Base-by-base conservation (phyloP, 2,888 invertebrate species). In the Agriopis leucophaearia region DNA sequence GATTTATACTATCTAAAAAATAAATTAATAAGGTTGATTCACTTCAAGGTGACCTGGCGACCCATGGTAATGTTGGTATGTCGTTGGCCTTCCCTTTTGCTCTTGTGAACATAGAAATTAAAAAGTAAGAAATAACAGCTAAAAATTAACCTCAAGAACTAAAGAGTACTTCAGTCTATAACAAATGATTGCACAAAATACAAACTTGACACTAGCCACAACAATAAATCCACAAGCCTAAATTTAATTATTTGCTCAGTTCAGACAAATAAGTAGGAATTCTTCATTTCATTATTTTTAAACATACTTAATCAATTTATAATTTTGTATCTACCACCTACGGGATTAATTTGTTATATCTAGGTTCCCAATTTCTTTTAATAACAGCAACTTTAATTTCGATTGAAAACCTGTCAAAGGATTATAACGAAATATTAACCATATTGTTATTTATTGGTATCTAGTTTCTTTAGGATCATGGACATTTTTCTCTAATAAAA, bases 381-480 rank as follows among this genome's bases (percentile, higher is more conserved):
- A 35, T 13, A 7, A 8, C 5, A 51, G 6, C 12, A 0, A 10
- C 12, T 12, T 12, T 40, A 13, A 27, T 3, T 42, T 55, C 18
- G 44, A 44, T n/a, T 57, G 45, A 50, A 40, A 40, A 18, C 52
- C 79, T 81, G 48, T 67, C 54, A 63, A 67, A 67, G 54, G 63
- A 78, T 78, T 83, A 80, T 79, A 78, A 79, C 82, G 80, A 78
- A 73, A 78, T 66, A 73, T 78, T 81, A 82, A 82, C 84, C 77
- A 78, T 79, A 82, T 87, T 90, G 88, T 90, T 91, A 89, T 90
- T 88, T 91, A 91, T 92, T 92, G 90, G 87, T 91, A 90, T 87
- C 87, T 88, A 88, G 85, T 89, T 89, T 85, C 83, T 86, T 86
- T 88, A 87, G 85, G 82, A 87, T 86, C 82, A 81, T 86, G 84